Conservation (phyloP, 2,888 invertebrate genomes). For the Clanis bilineata region DNA sequence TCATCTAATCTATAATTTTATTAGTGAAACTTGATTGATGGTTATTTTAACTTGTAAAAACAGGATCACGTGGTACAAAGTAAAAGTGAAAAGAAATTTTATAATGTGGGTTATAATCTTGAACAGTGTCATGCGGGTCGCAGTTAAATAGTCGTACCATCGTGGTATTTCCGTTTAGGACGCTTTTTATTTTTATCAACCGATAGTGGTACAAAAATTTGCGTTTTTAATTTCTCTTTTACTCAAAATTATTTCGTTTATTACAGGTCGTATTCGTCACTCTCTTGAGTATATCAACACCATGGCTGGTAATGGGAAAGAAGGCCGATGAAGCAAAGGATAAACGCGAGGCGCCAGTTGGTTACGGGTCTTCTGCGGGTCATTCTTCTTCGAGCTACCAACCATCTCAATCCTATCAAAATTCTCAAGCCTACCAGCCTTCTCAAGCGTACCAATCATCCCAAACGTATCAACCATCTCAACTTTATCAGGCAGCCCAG, state of each 20-base stretch:
- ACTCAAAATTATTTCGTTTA: conserved; percentile 31
- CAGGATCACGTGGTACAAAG: conserved; percentile 44
- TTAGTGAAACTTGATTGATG: background rate
- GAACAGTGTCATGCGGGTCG: conserved; percentile 68
- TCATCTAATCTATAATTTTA: background rate
- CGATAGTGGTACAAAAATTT: background rate
- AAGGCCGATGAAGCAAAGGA: conserved; percentile 64
- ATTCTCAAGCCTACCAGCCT: conserved; percentile 19
- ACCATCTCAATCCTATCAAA: conserved; percentile 24
- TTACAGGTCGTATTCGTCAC: conserved; percentile 69
- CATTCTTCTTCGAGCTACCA: conserved; percentile 26
- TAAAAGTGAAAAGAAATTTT: conserved; percentile 74
- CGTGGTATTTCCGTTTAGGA: conserved; percentile 26
- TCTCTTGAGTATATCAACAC: conserved; percentile 60
- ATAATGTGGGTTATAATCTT: conserved; percentile 69
- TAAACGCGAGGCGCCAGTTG: conserved; percentile 64
- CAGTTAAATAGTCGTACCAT: conserved; percentile 39
- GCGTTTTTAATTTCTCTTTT: background rate
- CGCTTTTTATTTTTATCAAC: background rate
- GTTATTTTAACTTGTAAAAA: background rate
- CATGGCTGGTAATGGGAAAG: conserved; percentile 60
- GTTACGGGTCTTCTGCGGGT: conserved; percentile 45
- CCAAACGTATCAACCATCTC: conserved; percentile 4
- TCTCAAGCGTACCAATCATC: conserved; percentile 28
- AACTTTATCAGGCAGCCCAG: conserved; percentile 17